Conservation (phyloP, 1,140 invertebrate genomes). For the Caenorhabditis inopinata region DNA sequence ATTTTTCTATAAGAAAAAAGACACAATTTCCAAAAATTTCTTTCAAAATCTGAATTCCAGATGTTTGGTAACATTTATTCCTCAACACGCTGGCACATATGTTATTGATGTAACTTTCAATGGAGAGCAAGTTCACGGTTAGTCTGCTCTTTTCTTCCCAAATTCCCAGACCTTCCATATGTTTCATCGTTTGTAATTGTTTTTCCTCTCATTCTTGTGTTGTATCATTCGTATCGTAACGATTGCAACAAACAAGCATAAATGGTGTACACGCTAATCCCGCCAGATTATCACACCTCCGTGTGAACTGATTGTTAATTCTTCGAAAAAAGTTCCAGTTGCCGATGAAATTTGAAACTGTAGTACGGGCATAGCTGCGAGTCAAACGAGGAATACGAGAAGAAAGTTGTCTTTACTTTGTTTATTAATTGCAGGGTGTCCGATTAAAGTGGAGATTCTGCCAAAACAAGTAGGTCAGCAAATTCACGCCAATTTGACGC, state of each 20-base stretch:
- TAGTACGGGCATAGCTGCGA: neutral
- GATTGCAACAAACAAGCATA: neutral
- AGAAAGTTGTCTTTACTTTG: neutral
- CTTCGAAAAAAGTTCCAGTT: neutral
- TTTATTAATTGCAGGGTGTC: slow-evolving; percentile 58
- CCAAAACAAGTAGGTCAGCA: slow-evolving; percentile 64
- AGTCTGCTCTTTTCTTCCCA: too few species aligned
- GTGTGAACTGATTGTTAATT: neutral
- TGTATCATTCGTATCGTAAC: neutral
- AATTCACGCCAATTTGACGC: slow-evolving; percentile 47
- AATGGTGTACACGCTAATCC: neutral
- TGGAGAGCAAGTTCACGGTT: slow-evolving; percentile 82
- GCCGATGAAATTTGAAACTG: neutral
- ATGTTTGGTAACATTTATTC: slow-evolving; percentile 91
- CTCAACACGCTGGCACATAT: slow-evolving; percentile 85
- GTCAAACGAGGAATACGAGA: neutral
- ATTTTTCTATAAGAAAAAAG: neutral
- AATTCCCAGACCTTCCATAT: too few species aligned
- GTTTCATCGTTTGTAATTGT: neutral
- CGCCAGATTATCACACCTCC: neutral
- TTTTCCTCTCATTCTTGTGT: neutral
- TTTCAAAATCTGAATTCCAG: slow-evolving; percentile 66
- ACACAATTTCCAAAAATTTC: too few species aligned
- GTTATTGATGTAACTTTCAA: slow-evolving; percentile 98
- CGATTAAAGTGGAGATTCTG: slow-evolving; percentile 62